Evolutionary conservation across 1,140 invertebrate genomes (phyloP).

Genomic region (Rhopalosiphum maidis): DNA sequence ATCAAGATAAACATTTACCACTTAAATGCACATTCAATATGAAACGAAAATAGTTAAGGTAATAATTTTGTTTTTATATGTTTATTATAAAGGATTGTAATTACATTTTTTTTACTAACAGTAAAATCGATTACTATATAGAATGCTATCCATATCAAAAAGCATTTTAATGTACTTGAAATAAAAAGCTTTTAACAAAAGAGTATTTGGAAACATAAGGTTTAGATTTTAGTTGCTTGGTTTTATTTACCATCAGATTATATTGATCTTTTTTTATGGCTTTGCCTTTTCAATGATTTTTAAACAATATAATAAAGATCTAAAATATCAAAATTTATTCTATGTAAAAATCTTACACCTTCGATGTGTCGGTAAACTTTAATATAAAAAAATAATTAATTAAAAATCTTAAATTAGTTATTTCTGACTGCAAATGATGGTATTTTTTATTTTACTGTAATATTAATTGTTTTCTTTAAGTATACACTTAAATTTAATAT

Average conservation of each 20-base stretch:
- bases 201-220: neutral
- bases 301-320: neutral
- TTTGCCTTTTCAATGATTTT: neutral
- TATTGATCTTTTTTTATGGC: neutral
- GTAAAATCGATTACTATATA: neutral
- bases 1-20: neutral
- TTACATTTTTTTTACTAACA: neutral
- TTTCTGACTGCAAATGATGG: too few relatives aligned
- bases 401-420: too few relatives aligned
- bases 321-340: neutral
- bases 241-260: neutral
- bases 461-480: too few relatives aligned
- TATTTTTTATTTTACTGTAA: too few relatives aligned
- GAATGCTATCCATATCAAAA: neutral
- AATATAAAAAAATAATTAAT: too few relatives aligned
- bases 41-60: neutral
- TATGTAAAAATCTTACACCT: neutral
- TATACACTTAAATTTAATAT: too few relatives aligned
- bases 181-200: conserved; percentile 15
- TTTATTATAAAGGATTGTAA: neutral
- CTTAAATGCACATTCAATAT: neutral
- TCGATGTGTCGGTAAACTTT: too few relatives aligned
- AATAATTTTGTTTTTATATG: neutral
- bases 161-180: conserved; percentile 23
- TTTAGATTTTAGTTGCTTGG: neutral